phyloP scores from a whole-genome alignment of 35 echinoderm and acorn worm genomes.

The Acanthaster planci region DNA sequence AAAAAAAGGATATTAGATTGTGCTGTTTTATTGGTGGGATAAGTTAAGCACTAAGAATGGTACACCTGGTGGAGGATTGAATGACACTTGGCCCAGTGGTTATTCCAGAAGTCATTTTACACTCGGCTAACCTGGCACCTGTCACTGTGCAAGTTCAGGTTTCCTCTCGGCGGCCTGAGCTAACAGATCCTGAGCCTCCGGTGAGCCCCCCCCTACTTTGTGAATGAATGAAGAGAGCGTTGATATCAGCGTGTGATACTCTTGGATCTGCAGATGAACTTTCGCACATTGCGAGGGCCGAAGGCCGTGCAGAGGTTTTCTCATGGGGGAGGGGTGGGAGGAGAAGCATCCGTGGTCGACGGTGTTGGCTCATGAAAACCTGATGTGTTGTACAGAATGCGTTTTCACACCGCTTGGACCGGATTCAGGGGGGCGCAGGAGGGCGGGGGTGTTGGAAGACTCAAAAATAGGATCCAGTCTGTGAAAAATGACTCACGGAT shows the following conservation, averaged over 20 bases:
- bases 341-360: no score
- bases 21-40: neutral
- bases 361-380: no score
- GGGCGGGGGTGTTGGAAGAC: no score
- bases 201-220: neutral
- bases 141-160: neutral
- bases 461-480: no score
- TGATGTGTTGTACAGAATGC: no score
- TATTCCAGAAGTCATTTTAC: slow-evolving; percentile 27
- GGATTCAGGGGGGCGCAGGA: no score
- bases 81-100: slow-evolving; percentile 13
- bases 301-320: neutral
- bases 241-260: neutral
- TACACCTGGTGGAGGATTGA: neutral
- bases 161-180: neutral
- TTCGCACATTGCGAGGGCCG: neutral
- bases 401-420: no score
- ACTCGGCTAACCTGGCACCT: slow-evolving; percentile 1
- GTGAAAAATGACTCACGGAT: no score
- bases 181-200: neutral
- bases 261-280: neutral
- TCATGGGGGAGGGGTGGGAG: no score
- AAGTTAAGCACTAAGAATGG: neutral
- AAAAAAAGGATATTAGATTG: neutral
- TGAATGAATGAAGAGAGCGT: neutral